Percentiles rank a stretch among this genome's conserved stretches.
phyloP scores from a whole-genome alignment of 2,888 invertebrate genomes.

The Flexamia atlantica region DNA sequence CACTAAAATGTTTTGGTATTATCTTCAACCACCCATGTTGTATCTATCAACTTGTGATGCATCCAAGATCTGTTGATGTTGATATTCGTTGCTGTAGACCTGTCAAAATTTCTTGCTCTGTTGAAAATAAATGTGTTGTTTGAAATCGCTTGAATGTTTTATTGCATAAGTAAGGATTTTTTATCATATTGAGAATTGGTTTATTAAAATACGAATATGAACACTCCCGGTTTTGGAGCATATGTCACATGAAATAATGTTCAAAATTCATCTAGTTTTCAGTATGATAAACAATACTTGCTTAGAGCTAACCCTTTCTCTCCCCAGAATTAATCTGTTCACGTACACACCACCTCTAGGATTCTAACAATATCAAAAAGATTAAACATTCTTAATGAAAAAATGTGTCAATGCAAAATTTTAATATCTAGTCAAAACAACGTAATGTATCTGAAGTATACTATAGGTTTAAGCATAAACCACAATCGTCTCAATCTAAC shows the following conservation, averaged over 20 bases:
- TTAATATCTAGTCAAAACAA: too few species aligned
- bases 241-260: slow-evolving; percentile 30
- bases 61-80: slow-evolving; percentile 66
- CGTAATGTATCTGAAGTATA: too few species aligned
- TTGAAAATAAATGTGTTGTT: slow-evolving; percentile 58
- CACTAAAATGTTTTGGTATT: neutral
- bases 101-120: slow-evolving; percentile 47
- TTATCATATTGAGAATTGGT: slow-evolving; percentile 65
- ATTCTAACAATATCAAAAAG: too few species aligned
- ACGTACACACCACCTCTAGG: too few species aligned
- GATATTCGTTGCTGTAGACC: slow-evolving; percentile 65
- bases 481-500: too few species aligned
- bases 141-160: slow-evolving; percentile 33
- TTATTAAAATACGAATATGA: slow-evolving; percentile 63
- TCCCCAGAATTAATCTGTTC: too few species aligned
- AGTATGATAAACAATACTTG: slow-evolving; percentile 67
- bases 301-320: slow-evolving; percentile 40
- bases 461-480: too few species aligned
- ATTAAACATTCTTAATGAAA: too few species aligned
- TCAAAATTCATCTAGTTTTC: slow-evolving; percentile 45
- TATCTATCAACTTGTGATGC: slow-evolving; percentile 50
- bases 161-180: slow-evolving; percentile 65
- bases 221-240: slow-evolving; percentile 66
- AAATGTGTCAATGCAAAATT: too few species aligned
- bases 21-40: neutral